These are phyloP conservation scores for Pollenia amentaria DNA, from an alignment of 2,888 invertebrate genomes.

Conservation along the genomic window DNA sequence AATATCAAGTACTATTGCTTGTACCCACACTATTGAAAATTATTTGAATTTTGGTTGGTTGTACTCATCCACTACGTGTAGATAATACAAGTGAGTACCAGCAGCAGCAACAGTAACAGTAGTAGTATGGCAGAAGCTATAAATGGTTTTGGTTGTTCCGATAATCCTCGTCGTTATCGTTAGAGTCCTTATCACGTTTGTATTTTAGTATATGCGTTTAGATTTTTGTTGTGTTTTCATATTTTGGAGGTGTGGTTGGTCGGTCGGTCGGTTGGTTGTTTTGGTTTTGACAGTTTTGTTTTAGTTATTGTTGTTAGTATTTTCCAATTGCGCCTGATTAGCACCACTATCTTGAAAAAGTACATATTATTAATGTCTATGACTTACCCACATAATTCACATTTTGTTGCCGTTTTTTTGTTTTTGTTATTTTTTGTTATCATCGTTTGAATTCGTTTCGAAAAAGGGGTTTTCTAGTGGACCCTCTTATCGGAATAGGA, in stretches of 20 bases:
- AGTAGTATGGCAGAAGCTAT: slow-evolving; percentile 27
- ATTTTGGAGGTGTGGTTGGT: slow-evolving; percentile 71
- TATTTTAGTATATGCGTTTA: slow-evolving; percentile 44
- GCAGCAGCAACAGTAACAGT: slow-evolving; percentile 29
- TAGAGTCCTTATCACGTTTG: slow-evolving; percentile 70
- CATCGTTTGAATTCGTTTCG: slow-evolving; percentile 33
- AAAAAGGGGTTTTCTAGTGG: slow-evolving; percentile 68
- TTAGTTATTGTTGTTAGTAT: slow-evolving; percentile 43
- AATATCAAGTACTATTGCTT: slow-evolving; percentile 37
- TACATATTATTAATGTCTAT: slow-evolving; percentile 39
- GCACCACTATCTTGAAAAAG: slow-evolving; percentile 65
- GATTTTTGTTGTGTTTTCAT: slow-evolving; percentile 48
- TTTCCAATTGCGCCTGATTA: slow-evolving; percentile 65
- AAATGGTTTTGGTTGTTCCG: slow-evolving; percentile 62
- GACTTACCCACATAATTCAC: slow-evolving; percentile 62
- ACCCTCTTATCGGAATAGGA: slow-evolving; percentile 60
- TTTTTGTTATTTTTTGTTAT: slow-evolving; percentile 44
- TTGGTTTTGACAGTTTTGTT: slow-evolving; percentile 49
- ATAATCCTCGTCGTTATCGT: slow-evolving; percentile 74
- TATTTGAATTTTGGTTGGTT: slow-evolving; percentile 43
- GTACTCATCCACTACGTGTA: slow-evolving; percentile 8
- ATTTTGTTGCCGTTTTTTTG: slow-evolving; percentile 14
- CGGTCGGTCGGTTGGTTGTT: slow-evolving; percentile 32
- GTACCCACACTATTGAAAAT: slow-evolving; percentile 32
- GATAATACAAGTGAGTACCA: slow-evolving; percentile 46